These are phyloP conservation scores for Drosophila eugracilis DNA, from an alignment of 1,140 invertebrate genomes.

Conservation along the genomic window DNA sequence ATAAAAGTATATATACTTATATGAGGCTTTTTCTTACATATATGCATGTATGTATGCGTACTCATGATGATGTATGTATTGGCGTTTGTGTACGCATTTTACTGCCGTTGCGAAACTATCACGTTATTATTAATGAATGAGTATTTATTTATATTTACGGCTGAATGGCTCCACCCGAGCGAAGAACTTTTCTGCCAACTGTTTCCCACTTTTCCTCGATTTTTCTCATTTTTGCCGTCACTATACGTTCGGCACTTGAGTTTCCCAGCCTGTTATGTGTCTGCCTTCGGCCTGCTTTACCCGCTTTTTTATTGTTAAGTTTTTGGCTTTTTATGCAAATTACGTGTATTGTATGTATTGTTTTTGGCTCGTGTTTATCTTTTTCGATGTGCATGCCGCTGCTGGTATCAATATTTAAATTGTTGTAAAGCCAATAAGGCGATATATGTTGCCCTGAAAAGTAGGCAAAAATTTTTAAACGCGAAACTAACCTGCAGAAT, in stretches of 20 bases:
- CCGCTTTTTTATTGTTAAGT: conserved; percentile 33
- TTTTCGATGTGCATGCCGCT: conserved; percentile 25
- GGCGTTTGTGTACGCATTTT: conserved; percentile 16
- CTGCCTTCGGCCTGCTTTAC: conserved; percentile 21
- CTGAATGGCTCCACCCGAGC: conserved; percentile 51
- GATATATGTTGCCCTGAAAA: conserved; percentile 43
- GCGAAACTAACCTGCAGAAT: conserved; percentile 86
- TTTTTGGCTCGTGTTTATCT: conserved; percentile 15
- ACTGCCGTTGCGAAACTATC: conserved; percentile 62
- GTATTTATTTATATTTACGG: conserved; percentile 81
- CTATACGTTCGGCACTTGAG: conserved; percentile 38
- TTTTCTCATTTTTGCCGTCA: conserved; percentile 26
- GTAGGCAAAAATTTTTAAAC: conserved; percentile 13
- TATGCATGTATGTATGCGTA: conserved; percentile 16
- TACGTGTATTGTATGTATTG: conserved; percentile 52
- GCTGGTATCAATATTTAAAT: conserved; percentile 69
- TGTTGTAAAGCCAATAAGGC: conserved; percentile 44
- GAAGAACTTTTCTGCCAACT: conserved; percentile 9
- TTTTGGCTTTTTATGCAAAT: conserved; percentile 76
- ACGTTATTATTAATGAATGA: conserved; percentile 82
- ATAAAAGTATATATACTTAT: conserved; percentile 59
- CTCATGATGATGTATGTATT: conserved; percentile 21
- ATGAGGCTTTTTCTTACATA: conserved; percentile 11
- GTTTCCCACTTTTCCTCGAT: conserved; percentile 21
- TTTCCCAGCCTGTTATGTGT: conserved; percentile 17